Percentiles rank a stretch among this genome's conserved stretches.
Evolutionary conservation across 2,113 vertebrate species (phyloP).

Genomic region (Erinaceus europaeus): DNA sequence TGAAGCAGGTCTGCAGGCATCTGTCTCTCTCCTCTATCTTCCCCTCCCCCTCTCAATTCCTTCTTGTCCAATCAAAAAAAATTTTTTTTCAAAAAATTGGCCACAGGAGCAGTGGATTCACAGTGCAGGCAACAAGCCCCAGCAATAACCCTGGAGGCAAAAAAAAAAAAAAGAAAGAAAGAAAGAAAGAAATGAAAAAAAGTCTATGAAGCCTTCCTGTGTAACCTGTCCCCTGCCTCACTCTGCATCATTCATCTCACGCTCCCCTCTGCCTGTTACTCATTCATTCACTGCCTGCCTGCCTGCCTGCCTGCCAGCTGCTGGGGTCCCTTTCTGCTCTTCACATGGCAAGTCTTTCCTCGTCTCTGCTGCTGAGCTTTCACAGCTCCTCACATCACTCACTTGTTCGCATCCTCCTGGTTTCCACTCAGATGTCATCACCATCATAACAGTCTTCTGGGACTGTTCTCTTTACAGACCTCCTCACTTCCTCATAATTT

Average conservation of each 20-base stretch:
- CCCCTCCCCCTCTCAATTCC: no score
- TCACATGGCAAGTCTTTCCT: background rate
- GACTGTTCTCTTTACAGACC: background rate
- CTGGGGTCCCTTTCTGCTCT: background rate
- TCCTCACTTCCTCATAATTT: background rate
- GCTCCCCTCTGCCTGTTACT: background rate
- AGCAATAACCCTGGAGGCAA: no score
- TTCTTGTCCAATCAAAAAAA: no score
- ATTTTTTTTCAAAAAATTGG: no score
- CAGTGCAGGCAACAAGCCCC: no score
- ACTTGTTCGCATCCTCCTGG: slow-evolving; percentile 1
- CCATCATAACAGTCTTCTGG: background rate
- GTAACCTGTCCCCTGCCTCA: background rate
- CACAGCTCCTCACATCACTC: slow-evolving; percentile 22
- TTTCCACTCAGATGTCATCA: slow-evolving; percentile 33
- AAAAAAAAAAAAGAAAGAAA: no score
- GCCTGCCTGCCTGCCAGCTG: background rate
- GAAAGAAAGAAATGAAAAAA: background rate
- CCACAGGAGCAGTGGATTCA: no score
- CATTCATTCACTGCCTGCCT: no score
- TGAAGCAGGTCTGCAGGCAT: no score
- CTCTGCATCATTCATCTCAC: background rate
- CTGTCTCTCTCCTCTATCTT: no score
- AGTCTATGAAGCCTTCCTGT: background rate
- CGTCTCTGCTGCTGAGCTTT: slow-evolving; percentile 4